phyloP scores from a whole-genome alignment of 2,113 vertebrate species.

The Ornithorhynchus anatinus region DNA sequence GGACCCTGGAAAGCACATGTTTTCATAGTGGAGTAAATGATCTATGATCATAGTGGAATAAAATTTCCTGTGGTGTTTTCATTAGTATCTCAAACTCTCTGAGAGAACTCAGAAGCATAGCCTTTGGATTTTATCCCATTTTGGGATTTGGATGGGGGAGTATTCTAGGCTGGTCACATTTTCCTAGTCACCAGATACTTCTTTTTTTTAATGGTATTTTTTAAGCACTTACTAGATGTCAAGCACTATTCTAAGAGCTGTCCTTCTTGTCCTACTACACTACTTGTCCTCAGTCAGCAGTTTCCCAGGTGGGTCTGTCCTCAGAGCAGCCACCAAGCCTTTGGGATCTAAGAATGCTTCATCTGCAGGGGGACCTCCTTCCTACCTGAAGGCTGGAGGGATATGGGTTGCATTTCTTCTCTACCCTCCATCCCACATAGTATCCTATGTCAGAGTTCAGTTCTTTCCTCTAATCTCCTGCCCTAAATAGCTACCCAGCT shows the following conservation, averaged over 20 bases:
- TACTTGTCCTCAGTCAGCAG: slow-evolving; percentile 42
- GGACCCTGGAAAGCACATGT: background rate
- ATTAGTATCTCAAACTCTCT: background rate
- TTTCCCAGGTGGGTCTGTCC: slow-evolving; percentile 50
- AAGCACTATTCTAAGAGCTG: slow-evolving; percentile 26
- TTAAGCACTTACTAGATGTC: too few species aligned
- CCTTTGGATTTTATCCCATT: background rate
- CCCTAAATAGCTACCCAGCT: slow-evolving; percentile 1
- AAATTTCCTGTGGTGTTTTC: background rate
- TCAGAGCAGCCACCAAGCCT: slow-evolving; percentile 37
- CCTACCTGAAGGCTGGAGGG: background rate
- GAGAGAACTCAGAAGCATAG: background rate
- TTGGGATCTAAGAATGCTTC: slow-evolving; percentile 39
- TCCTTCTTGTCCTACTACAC: slow-evolving; percentile 29
- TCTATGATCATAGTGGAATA: too few species aligned
- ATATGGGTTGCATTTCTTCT: background rate
- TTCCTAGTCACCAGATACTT: too few species aligned
- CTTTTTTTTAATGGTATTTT: too few species aligned
- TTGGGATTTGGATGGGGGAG: too few species aligned
- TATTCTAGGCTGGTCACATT: too few species aligned
- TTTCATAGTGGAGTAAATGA: background rate
- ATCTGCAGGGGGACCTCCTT: slow-evolving; percentile 31
- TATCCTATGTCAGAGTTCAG: background rate
- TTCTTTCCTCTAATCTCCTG: background rate
- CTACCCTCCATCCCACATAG: background rate